phyloP scores from a whole-genome alignment of 2,888 invertebrate species.

The Hypomecis atomaria region DNA sequence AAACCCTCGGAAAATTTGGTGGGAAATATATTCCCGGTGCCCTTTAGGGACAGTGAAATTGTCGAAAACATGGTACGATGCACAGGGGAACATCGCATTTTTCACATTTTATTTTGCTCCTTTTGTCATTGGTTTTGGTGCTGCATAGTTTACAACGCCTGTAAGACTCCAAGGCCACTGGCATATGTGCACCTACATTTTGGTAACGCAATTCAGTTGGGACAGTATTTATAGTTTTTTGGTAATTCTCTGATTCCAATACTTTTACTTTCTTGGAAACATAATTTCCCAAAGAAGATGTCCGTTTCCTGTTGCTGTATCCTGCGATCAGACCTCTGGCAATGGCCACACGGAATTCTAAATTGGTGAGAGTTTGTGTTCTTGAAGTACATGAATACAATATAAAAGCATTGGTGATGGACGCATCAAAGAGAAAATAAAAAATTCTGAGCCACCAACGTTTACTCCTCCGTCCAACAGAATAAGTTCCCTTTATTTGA shows the following conservation, averaged over 20 bases:
- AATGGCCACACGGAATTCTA: slow-evolving; percentile 42
- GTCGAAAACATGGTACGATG: too few species aligned
- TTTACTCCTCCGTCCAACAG: slow-evolving; percentile 43
- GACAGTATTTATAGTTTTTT: slow-evolving; percentile 38
- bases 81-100: too few species aligned
- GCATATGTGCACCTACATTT: slow-evolving; percentile 43
- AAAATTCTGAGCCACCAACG: slow-evolving; percentile 45
- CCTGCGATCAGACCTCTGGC: slow-evolving; percentile 42
- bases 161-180: too few species aligned
- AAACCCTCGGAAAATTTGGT: too few species aligned
- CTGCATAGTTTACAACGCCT: too few species aligned
- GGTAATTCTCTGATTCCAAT: slow-evolving; percentile 30
- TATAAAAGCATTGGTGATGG: slow-evolving; percentile 44
- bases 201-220: slow-evolving; percentile 39
- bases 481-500: slow-evolving; percentile 35
- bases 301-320: slow-evolving; percentile 23
- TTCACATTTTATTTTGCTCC: too few species aligned
- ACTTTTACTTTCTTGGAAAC: slow-evolving; percentile 29
- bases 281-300: slow-evolving; percentile 23
- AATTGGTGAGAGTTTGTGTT: slow-evolving; percentile 39
- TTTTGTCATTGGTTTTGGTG: too few species aligned
- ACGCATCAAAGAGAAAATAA: slow-evolving; percentile 43
- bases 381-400: slow-evolving; percentile 37
- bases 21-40: too few species aligned
- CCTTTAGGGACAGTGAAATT: too few species aligned